Evolutionary conservation across 1,140 invertebrate species (phyloP), one percentile per base, ranked within the genome.

Genomic region (Drosophila malerkotliana): DNA sequence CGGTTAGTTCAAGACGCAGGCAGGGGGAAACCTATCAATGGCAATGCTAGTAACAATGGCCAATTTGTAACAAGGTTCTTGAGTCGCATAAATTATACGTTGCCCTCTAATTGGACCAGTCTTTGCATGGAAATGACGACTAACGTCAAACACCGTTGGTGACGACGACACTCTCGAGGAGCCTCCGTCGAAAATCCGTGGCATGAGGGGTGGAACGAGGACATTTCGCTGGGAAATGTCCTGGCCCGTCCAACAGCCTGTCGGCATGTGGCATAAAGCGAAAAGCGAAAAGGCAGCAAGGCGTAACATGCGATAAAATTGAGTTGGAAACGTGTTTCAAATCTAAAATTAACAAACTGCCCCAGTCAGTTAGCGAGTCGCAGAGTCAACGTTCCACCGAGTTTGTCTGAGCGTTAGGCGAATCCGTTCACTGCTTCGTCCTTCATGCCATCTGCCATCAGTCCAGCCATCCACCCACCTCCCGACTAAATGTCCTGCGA

Each of bases 261-360:
- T 77, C 66, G 75, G 51, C 73, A 44, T 60, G 56, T 30, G 71
- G 63, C 67, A 47, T 76, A 79, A 72, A 79, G 83, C 83, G 83
- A 82, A 87, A 61, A 88, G 80, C 83, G 83, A 82, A 87, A 61
- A 88, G 80, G 72, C 84, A 90, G 72, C 84, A 84, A 78, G 85
- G 84, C 84, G 84, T 89, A 90, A 89, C 84, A 89, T 89, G 84
- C 84, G 84, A 89, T 89, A 89, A 89, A 89, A 89, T 89, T 89
- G 80, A 89, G 80, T 80, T 71, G 80, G 62, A 84, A 83, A 89
- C 84, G 84, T 89, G 84, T 89, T 74, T 89, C 84, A 89, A 89
- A 89, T 89, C 85, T 84, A 60, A 89, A 89, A 89, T 89, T 89
- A 89, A 89, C 84, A 78, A 84, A 73, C 79, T 68, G 76, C 61